These are phyloP conservation scores for Microtus oregoni DNA, from an alignment of 2,113 vertebrate genomes.

Conservation along the genomic window DNA sequence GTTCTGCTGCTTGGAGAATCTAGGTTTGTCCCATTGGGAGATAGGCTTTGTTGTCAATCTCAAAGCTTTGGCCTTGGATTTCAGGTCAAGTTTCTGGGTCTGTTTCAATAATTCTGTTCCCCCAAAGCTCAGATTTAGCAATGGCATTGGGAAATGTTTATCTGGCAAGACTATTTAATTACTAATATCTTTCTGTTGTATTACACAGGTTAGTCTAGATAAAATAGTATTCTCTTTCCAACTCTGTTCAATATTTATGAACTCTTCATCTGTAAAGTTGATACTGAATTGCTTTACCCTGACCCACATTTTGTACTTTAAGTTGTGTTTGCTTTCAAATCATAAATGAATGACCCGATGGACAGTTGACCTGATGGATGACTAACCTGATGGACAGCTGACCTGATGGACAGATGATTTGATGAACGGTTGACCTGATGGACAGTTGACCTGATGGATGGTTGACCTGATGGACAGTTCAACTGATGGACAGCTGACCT, in stretches of 20 bases:
- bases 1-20: constrained; percentile 51
- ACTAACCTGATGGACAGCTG: too few relatives aligned
- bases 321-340: not conserved
- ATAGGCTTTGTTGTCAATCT: constrained; percentile 23
- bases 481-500: too few relatives aligned
- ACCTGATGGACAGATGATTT: rapidly evolving
- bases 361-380: too few relatives aligned
- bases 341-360: not conserved
- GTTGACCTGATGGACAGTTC: too few relatives aligned
- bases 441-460: rapidly evolving
- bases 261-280: not conserved
- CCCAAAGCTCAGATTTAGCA: constrained; percentile 1
- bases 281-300: not conserved
- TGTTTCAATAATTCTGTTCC: constrained; percentile 44
- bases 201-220: not conserved
- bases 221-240: not conserved
- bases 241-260: not conserved
- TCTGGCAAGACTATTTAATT: not conserved
- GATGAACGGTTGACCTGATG: too few relatives aligned
- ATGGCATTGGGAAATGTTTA: not conserved
- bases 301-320: constrained; percentile 17
- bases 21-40: constrained; percentile 50
- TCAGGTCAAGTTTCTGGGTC: constrained; percentile 41
- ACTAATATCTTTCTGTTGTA: not conserved
- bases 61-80: not conserved